Evolutionary conservation across 2,797 vertebrate species (phyloP).

Genomic region (Threskiornis aethiopicus): DNA sequence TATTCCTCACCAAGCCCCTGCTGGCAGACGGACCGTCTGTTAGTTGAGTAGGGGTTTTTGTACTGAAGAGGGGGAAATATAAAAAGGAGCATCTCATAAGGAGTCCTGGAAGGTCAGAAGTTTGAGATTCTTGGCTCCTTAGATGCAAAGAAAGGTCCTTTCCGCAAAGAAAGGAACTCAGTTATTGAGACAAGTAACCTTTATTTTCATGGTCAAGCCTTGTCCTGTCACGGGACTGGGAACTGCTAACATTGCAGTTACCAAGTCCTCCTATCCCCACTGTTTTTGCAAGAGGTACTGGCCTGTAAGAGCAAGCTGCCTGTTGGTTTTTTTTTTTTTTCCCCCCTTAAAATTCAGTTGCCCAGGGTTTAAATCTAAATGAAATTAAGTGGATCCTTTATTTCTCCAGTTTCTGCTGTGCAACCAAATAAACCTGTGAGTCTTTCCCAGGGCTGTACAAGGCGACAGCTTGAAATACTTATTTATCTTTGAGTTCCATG

Average conservation of each 20-base stretch:
- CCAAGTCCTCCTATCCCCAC: neutral
- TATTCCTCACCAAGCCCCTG: neutral
- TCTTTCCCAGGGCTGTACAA: neutral
- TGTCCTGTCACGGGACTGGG: neutral
- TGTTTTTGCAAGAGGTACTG: neutral
- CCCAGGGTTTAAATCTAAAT: neutral
- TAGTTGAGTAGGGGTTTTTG: neutral
- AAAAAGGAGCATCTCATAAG: neutral
- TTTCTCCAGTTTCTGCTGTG: neutral
- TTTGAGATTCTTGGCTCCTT: neutral
- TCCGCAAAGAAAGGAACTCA: neutral
- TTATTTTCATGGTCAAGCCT: neutral
- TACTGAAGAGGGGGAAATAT: neutral
- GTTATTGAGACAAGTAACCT: fast-evolving
- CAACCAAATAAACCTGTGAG: neutral
- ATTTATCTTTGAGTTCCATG: neutral
- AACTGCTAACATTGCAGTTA: neutral
- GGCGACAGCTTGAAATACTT: neutral
- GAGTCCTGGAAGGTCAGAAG: neutral
- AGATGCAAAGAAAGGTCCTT: too few relatives aligned
- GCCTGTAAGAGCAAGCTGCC: neutral
- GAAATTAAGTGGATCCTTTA: neutral
- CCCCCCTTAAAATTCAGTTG: neutral
- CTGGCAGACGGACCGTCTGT: neutral
- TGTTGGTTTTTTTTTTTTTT: neutral